A percentile compares a stretch with the other conserved stretches of the same genome.
Evolutionary conservation across 2,888 invertebrate species (phyloP).

Genomic region (Drosophila neutralis): DNA sequence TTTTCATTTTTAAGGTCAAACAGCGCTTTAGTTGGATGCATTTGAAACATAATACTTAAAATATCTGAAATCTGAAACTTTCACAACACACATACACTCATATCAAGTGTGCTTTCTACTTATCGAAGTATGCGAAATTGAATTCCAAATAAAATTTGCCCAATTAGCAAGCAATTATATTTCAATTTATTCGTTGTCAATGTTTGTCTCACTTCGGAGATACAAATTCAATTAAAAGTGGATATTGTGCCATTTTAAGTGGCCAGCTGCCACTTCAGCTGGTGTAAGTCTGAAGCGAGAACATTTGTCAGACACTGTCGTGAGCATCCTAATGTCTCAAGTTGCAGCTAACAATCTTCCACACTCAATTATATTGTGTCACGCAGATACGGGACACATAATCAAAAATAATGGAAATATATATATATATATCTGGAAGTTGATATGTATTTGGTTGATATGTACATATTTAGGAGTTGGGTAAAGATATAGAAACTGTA

Average conservation of each 20-base stretch:
- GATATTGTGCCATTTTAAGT: slow-evolving; percentile 16
- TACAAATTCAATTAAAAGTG: slow-evolving; percentile 35
- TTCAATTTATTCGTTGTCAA: slow-evolving; percentile 14
- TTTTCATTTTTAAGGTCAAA: neutral
- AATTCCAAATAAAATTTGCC: slow-evolving; percentile 52
- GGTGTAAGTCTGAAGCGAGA: neutral
- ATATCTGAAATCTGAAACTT: slow-evolving; percentile 6
- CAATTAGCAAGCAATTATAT: slow-evolving; percentile 51
- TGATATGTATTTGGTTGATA: no score
- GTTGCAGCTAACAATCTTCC: slow-evolving; percentile 1
- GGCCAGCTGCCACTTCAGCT: slow-evolving; percentile 10
- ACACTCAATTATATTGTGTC: neutral
- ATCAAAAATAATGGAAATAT: neutral
- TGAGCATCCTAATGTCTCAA: neutral
- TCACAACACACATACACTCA: neutral
- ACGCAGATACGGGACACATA: neutral
- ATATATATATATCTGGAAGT: neutral
- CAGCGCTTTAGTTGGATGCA: no score
- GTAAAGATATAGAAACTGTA: neutral
- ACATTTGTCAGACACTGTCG: slow-evolving; percentile 6
- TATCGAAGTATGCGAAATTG: slow-evolving; percentile 18
- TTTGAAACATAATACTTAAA: neutral
- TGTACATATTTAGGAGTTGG: neutral
- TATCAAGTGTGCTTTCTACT: neutral
- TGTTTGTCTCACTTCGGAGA: slow-evolving; percentile 6